Base-by-base conservation (phyloP, 2,888 invertebrate genomes). In the Calliphora vomitoria region DNA sequence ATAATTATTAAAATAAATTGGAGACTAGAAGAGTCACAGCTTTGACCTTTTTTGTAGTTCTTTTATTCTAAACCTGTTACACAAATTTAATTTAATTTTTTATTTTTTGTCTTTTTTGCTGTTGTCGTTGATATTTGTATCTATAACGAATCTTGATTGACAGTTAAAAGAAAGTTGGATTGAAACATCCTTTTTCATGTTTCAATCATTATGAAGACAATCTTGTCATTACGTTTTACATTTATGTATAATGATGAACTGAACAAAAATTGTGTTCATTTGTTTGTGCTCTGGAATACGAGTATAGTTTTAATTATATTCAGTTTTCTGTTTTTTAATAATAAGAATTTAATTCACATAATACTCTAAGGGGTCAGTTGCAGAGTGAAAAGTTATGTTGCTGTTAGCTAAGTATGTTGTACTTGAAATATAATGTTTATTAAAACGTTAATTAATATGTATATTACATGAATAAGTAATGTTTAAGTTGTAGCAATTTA, bases 131-230 rank as follows among this genome's bases (percentile, higher is more conserved):
- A 55, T 79, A 11, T 5, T 35, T 79, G 55, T 68, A 79, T 79
- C 78, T 53, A 35, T 41, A 60, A 55, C 44, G 18, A 41, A 53
- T 76, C 53, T 83, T 76, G 81, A 86, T 78, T 86, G 85, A 78
- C 82, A 82, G 44, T 68, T 80, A 44, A 72, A 74, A 58, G 58
- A 41, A 76, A 58, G 71, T 82, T 82, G 25, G 8, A 66, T 78
- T 41, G 38, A 62, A 62, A 71, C 53, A 69, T 74, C 66, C 60
- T 20, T 76, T 82, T 55, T 66, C 35, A 35, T 66, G 55, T 55
- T 74, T 74, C 50, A 81, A 72, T 71, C 69, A 20, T 35, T 53
- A 64, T 41, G 13, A 71, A 55, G 35, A 55, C 55, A 38, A 4
- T 38, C 4, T 20, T 72, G 71, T 72, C 71, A 72, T 55, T 72